A percentile compares a stretch with the other conserved stretches of the same genome.
Conservation (phyloP, 2,888 invertebrate genomes). For the Plebejus argus region DNA sequence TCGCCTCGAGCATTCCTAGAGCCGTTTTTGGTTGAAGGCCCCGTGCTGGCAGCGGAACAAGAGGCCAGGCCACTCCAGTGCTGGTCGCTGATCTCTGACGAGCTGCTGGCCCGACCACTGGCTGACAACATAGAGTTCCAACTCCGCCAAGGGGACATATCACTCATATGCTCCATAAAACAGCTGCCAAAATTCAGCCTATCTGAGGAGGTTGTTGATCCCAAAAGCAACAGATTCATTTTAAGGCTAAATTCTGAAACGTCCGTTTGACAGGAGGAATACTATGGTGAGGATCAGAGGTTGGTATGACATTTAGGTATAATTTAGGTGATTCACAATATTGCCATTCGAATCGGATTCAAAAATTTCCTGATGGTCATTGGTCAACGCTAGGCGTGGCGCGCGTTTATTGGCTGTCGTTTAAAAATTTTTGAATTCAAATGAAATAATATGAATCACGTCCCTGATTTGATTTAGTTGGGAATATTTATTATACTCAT, state of each 20-base stretch:
- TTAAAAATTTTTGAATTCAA: background rate
- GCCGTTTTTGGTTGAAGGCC: constrained; percentile 92
- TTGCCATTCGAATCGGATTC: background rate
- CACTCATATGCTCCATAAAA: constrained; percentile 92
- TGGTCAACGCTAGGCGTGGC: background rate
- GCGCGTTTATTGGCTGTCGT: background rate
- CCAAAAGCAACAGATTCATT: constrained; percentile 97
- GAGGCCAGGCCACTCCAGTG: constrained; percentile 92
- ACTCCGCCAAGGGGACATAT: constrained; percentile 95
- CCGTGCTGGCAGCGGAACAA: constrained; percentile 92
- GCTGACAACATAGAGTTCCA: constrained; percentile 93
- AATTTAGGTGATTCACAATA: constrained; percentile 45
- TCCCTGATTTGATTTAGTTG: background rate
- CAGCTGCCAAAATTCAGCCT: constrained; percentile 96
- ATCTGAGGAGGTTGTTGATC: constrained; percentile 97
- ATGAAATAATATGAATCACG: background rate
- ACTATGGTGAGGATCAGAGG: constrained; percentile 55
- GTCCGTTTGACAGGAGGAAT: constrained; percentile 89
- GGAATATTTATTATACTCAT: constrained; percentile 4
- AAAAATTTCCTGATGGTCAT: background rate
- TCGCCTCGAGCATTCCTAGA: constrained; percentile 97
- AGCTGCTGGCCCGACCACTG: constrained; percentile 92
- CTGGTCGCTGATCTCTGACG: constrained; percentile 97
- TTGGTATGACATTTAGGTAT: constrained; percentile 69
- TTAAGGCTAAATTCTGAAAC: constrained; percentile 97